Base-by-base conservation (phyloP, 2,797 vertebrate genomes). In the Triplophysa bombifrons region DNA sequence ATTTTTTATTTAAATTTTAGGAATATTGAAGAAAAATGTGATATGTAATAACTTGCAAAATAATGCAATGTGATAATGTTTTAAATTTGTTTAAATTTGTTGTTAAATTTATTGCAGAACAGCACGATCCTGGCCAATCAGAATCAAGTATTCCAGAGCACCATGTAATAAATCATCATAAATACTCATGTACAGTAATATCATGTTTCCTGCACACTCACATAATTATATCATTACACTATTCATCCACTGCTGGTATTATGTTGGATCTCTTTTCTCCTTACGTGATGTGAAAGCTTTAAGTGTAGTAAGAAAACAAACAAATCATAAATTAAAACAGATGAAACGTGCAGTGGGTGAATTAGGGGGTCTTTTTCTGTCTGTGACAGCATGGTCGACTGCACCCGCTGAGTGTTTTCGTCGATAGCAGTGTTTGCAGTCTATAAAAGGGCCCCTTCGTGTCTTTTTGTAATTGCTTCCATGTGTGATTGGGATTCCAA, bases 401-500 rank as follows among this genome's bases (percentile, higher is more conserved):
- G 64, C 53, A 34, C 60, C 69, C 22, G 3, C 73, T 55, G 80
- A 74, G 80, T 13, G 17, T 69, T 67, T 82, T 55, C 34, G 38
- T 46, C 30, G 50, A 80, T 80, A 70, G 44, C 46, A 50, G 71
- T 64, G 64, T 69, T 77, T 78, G 55, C 65, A 38, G 53, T 75
- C 70, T 56, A 38, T 72, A n/a, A 69, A 84, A 84, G 10, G 68
- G 41, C 74, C 74, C 68, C 66, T 8, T 75, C 30, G 25, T 66
- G 72, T 84, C 77, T 74, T 71, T 68, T 68, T 72, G 55, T 82
- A 72, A 85, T 84, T 44, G 58, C 34, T 84, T 80, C 77, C 77
- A 75, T 82, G 79, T 84, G 84, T 27, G 46, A 55, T 7, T 48
- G 9, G 16, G 79, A 51, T 48, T 70, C 56, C 51, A 50, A 34